phyloP scores from a whole-genome alignment of 2,888 invertebrate species.

The Empis stercorea region DNA sequence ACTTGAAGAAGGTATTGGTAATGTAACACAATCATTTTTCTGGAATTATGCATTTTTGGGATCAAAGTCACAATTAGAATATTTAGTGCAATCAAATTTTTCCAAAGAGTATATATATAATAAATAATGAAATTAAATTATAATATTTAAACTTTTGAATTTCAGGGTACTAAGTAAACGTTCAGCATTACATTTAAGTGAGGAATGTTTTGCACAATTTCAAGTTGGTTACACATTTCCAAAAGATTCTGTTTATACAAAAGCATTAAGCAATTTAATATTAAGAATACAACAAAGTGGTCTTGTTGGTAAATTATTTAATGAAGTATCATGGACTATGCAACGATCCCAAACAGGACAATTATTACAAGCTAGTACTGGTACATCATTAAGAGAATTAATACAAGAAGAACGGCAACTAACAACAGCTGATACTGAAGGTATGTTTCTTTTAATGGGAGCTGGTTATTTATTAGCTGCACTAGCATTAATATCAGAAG shows the following conservation, averaged over 20 bases:
- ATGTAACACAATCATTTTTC: constrained; percentile 61
- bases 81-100: constrained; percentile 58
- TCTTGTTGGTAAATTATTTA: constrained; percentile 48
- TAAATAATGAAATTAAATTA: neutral
- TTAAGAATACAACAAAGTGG: constrained; percentile 53
- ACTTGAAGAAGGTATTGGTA: constrained; percentile 54
- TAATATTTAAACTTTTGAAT: too few relatives aligned
- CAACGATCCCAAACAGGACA: constrained; percentile 49
- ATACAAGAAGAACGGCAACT: constrained; percentile 55
- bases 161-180: constrained; percentile 40
- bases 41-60: constrained; percentile 69
- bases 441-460: constrained; percentile 63
- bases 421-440: constrained; percentile 68
- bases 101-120: constrained; percentile 46
- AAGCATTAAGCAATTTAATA: constrained; percentile 47
- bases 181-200: constrained; percentile 54
- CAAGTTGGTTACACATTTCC: constrained; percentile 53
- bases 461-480: constrained; percentile 55
- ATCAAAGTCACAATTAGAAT: constrained; percentile 56
- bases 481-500: constrained; percentile 51
- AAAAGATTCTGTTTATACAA: constrained; percentile 49
- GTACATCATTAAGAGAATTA: constrained; percentile 33
- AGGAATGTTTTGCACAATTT: constrained; percentile 62
- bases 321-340: constrained; percentile 61
- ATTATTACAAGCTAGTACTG: constrained; percentile 46